phyloP scores from a whole-genome alignment of 1,140 invertebrate genomes.

The Drosophila seguyi region DNA sequence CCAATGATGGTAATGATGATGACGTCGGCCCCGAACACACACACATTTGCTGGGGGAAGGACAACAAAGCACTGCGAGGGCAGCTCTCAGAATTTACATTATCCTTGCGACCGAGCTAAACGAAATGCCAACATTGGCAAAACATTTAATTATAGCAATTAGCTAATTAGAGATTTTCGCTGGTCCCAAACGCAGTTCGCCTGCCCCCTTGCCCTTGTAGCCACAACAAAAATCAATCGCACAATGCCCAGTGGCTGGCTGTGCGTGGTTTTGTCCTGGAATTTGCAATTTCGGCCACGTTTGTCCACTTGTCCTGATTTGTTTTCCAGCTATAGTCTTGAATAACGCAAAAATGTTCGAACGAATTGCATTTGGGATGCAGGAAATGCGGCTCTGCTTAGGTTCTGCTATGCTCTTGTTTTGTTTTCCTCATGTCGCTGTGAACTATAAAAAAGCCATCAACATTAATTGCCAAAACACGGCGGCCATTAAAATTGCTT shows the following conservation, averaged over 20 bases:
- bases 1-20: conserved; percentile 53
- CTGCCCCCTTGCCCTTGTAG: background rate
- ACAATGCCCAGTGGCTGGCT: conserved; percentile 31
- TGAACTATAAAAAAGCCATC: conserved; percentile 73
- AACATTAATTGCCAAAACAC: conserved; percentile 66
- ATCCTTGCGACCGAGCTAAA: conserved; percentile 67
- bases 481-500: conserved; percentile 59
- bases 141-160: conserved; percentile 84
- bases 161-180: conserved; percentile 82
- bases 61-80: background rate
- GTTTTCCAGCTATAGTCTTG: conserved; percentile 30
- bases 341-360: conserved; percentile 29
- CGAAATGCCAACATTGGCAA: conserved; percentile 79
- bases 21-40: conserved; percentile 23
- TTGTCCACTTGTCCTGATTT: conserved; percentile 56
- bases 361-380: conserved; percentile 31
- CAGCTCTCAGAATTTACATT: conserved; percentile 69
- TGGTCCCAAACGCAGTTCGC: conserved; percentile 36
- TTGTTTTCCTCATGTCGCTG: background rate
- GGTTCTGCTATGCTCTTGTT: background rate
- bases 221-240: conserved; percentile 68
- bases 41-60: background rate
- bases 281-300: conserved; percentile 47
- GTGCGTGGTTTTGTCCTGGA: conserved; percentile 43
- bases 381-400: conserved; percentile 5